These are phyloP conservation scores for Andrena haemorrhoa DNA, from an alignment of 2,888 invertebrate genomes.

Conservation along the genomic window DNA sequence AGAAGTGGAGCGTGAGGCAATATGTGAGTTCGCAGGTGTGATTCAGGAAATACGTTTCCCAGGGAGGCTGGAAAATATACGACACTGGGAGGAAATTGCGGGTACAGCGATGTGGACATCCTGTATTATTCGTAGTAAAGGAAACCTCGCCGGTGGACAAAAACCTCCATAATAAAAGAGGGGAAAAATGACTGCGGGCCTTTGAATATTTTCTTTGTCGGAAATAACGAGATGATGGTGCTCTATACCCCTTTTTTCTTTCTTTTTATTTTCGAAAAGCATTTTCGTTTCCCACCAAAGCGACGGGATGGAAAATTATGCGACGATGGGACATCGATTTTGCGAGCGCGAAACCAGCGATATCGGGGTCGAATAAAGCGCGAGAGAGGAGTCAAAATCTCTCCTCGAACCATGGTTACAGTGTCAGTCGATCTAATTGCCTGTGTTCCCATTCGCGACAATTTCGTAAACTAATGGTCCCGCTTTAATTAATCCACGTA, in stretches of 20 bases:
- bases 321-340: background rate
- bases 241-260: background rate
- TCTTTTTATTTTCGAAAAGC: background rate
- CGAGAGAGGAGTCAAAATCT: background rate
- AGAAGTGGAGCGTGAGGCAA: slow-evolving; percentile 12
- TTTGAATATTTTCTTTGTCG: background rate
- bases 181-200: background rate
- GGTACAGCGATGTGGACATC: slow-evolving; percentile 22
- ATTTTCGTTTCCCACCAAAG: background rate
- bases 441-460: slow-evolving; percentile 40
- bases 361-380: background rate
- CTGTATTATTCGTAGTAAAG: slow-evolving; percentile 26
- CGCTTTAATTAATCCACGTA: slow-evolving; percentile 62
- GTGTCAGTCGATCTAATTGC: slow-evolving; percentile 46
- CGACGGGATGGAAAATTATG: background rate
- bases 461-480: slow-evolving; percentile 59
- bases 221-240: background rate
- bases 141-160: background rate
- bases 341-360: background rate
- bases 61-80: slow-evolving; percentile 28
- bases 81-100: slow-evolving; percentile 45
- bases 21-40: slow-evolving; percentile 24
- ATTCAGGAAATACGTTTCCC: slow-evolving; percentile 41
- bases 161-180: background rate
- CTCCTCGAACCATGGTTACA: background rate